Evolutionary conservation across 1,140 invertebrate genomes (phyloP).

Genomic region (Hyles vespertilio): DNA sequence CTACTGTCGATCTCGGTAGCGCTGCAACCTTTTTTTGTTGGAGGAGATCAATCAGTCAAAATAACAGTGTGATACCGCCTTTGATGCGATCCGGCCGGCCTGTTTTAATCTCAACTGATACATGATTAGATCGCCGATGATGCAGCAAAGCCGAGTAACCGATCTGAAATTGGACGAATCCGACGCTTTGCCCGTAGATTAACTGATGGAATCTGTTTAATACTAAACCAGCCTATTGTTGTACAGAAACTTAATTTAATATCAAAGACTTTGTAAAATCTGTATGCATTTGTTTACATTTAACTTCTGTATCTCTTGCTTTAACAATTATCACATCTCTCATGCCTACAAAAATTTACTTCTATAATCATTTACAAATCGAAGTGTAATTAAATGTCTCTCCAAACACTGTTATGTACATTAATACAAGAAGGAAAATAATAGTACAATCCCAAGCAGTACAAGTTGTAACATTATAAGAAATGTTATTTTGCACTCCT

Average conservation of each 20-base stretch:
- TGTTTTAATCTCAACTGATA: conserved; percentile 72
- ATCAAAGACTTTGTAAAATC: not conserved
- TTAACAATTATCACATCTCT: too few species aligned
- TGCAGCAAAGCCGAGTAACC: conserved; percentile 65
- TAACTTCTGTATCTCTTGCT: too few species aligned
- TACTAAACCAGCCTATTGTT: conserved; percentile 14
- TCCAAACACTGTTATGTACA: too few species aligned
- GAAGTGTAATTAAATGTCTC: too few species aligned
- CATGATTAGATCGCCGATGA: conserved; percentile 73
- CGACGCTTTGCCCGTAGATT: conserved; percentile 47
- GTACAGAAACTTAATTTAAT: conserved; percentile 9
- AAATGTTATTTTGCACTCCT: too few species aligned
- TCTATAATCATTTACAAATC: too few species aligned
- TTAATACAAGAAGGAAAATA: too few species aligned
- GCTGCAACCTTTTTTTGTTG: conserved; percentile 72
- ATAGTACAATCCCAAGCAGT: too few species aligned
- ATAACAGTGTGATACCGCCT: conserved; percentile 75
- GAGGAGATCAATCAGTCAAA: conserved; percentile 74
- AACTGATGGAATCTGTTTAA: conserved; percentile 29
- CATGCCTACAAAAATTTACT: too few species aligned
- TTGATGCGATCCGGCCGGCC: conserved; percentile 69
- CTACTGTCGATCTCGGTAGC: conserved; percentile 74
- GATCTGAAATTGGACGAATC: conserved; percentile 63
- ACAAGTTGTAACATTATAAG: too few species aligned
- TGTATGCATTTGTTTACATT: too few species aligned